Conservation (phyloP, 2,113 vertebrate genomes). For the Stercorarius parasiticus region DNA sequence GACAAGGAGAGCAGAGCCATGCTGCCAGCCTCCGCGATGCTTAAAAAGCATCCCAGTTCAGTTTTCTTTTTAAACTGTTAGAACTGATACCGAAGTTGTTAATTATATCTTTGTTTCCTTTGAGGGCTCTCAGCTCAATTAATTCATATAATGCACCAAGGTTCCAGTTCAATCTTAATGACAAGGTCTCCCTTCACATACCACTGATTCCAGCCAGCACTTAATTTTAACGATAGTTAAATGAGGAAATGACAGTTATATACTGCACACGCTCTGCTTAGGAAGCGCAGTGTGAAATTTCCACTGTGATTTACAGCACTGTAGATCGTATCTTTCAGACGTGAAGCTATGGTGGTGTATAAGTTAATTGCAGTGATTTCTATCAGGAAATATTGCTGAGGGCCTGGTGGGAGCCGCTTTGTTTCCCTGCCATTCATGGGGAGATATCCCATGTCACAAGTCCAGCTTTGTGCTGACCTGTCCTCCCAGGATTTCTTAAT, state of each 20-base stretch:
- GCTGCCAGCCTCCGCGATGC: fast-evolving
- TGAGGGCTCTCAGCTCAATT: background rate
- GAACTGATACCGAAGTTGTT: background rate
- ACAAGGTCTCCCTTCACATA: background rate
- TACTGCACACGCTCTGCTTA: background rate
- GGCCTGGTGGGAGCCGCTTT: background rate
- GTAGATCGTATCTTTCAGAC: background rate
- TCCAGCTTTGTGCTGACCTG: background rate
- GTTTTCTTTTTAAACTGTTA: background rate
- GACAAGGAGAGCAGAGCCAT: background rate
- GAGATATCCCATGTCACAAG: background rate
- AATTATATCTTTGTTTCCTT: constrained; percentile 33
- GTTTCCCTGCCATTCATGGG: background rate
- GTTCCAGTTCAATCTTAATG: constrained; percentile 34
- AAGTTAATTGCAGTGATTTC: background rate
- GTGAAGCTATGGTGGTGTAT: background rate
- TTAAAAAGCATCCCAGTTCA: background rate
- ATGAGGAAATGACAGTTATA: background rate
- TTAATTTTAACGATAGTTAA: background rate
- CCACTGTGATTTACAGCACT: background rate
- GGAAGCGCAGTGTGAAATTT: background rate
- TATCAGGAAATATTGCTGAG: background rate
- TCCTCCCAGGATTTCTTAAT: background rate
- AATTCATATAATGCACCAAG: background rate
- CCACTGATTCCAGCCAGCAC: background rate